A percentile compares a stretch with the other conserved stretches of the same genome.
These are phyloP conservation scores for Perdita meconis DNA, from an alignment of 2,888 invertebrate genomes.

Conservation along the genomic window DNA sequence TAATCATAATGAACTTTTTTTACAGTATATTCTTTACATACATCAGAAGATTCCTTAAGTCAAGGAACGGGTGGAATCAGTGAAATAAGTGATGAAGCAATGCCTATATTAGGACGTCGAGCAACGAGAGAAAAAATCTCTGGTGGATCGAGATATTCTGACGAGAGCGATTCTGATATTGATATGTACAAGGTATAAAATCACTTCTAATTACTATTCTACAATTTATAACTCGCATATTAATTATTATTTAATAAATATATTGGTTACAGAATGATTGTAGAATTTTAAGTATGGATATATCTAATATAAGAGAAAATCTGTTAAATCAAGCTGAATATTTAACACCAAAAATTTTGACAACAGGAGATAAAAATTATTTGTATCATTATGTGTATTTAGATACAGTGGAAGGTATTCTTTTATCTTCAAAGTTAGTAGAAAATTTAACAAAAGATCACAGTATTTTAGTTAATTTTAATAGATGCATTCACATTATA, in stretches of 20 bases:
- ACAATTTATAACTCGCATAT: background rate
- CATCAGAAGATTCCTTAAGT: slow-evolving; percentile 89
- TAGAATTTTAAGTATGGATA: slow-evolving; percentile 88
- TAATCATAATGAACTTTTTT: background rate
- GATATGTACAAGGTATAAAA: slow-evolving; percentile 87
- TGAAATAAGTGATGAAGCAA: slow-evolving; percentile 88
- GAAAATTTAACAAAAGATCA: slow-evolving; percentile 84
- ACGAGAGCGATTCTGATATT: slow-evolving; percentile 91
- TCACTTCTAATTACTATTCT: background rate
- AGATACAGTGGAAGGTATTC: slow-evolving; percentile 89
- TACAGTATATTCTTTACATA: slow-evolving; percentile 80
- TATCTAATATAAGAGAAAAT: slow-evolving; percentile 90
- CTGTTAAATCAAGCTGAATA: slow-evolving; percentile 90
- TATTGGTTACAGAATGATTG: slow-evolving; percentile 87
- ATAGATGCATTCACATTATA: slow-evolving; percentile 89
- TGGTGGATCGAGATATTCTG: slow-evolving; percentile 85
- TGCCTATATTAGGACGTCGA: slow-evolving; percentile 87
- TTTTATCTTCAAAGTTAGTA: slow-evolving; percentile 86
- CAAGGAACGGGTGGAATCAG: slow-evolving; percentile 86
- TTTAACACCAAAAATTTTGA: slow-evolving; percentile 86
- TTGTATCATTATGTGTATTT: slow-evolving; percentile 91
- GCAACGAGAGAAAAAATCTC: slow-evolving; percentile 87
- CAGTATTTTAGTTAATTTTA: slow-evolving; percentile 89
- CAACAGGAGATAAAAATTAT: slow-evolving; percentile 89
- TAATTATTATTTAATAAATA: slow-evolving; percentile 22